Conservation (phyloP, 2,888 invertebrate genomes). For the Noctua fimbriata region DNA sequence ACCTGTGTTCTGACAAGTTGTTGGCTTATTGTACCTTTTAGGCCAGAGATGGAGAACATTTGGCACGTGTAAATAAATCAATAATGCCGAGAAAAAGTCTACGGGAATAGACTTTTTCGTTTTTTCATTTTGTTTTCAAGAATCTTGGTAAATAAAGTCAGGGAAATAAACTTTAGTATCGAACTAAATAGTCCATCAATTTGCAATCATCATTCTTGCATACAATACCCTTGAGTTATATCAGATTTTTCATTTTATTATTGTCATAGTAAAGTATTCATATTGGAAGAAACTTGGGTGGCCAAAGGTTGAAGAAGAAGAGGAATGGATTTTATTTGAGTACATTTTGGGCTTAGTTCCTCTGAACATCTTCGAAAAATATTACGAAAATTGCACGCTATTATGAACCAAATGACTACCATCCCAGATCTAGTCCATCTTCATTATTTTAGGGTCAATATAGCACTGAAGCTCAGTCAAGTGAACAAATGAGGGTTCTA, state of each 20-base stretch:
- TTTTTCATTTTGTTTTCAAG: neutral
- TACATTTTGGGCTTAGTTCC: neutral
- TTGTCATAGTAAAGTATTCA: too few species aligned
- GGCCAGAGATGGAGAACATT: neutral
- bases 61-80: slow-evolving; percentile 1
- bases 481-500: slow-evolving; percentile 39
- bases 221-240: neutral
- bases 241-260: too few species aligned
- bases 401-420: neutral
- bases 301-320: neutral
- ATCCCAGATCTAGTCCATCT: slow-evolving; percentile 37
- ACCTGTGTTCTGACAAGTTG: neutral
- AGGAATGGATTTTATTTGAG: neutral
- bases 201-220: neutral
- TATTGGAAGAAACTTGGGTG: neutral
- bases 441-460: slow-evolving; percentile 50
- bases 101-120: neutral
- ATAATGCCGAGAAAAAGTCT: too few species aligned
- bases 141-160: neutral
- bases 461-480: slow-evolving; percentile 41
- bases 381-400: neutral
- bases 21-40: slow-evolving; percentile 1
- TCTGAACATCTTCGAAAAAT: neutral
- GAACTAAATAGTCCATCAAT: neutral
- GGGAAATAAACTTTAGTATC: neutral